These are phyloP conservation scores for Sinosuthora webbiana DNA, from an alignment of 2,113 vertebrate species.

Conservation along the genomic window DNA sequence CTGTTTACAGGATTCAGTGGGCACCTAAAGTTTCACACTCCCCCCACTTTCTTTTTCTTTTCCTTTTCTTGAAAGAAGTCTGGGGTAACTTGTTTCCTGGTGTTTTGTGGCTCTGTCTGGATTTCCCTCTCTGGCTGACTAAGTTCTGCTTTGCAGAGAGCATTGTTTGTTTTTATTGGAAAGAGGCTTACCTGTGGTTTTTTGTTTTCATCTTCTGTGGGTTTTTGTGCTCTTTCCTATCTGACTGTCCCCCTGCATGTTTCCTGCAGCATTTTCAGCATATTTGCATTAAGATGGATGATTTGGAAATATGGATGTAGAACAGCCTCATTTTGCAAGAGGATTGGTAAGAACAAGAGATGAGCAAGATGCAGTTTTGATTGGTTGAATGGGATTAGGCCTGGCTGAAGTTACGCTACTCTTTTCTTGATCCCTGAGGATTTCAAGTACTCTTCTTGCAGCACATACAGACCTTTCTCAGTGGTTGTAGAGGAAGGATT, in stretches of 20 bases:
- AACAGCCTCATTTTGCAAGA: neutral
- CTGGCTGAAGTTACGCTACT: neutral
- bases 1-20: neutral
- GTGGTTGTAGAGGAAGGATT: neutral
- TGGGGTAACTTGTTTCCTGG: neutral
- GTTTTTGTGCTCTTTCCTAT: neutral
- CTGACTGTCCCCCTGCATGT: neutral
- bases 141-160: neutral
- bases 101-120: neutral
- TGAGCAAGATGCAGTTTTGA: neutral
- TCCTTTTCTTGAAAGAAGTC: too few relatives aligned
- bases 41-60: fast-evolving
- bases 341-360: neutral
- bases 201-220: conserved; percentile 22
- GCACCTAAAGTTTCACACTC: neutral
- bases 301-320: neutral
- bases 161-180: conserved; percentile 19
- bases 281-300: neutral
- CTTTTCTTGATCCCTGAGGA: neutral
- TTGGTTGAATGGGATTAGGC: neutral
- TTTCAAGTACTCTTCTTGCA: neutral
- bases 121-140: neutral
- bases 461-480: neutral
- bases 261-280: neutral
- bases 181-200: conserved; percentile 6